These are phyloP conservation scores for Platycheirus albimanus DNA, from an alignment of 2,888 invertebrate genomes.

Conservation along the genomic window DNA sequence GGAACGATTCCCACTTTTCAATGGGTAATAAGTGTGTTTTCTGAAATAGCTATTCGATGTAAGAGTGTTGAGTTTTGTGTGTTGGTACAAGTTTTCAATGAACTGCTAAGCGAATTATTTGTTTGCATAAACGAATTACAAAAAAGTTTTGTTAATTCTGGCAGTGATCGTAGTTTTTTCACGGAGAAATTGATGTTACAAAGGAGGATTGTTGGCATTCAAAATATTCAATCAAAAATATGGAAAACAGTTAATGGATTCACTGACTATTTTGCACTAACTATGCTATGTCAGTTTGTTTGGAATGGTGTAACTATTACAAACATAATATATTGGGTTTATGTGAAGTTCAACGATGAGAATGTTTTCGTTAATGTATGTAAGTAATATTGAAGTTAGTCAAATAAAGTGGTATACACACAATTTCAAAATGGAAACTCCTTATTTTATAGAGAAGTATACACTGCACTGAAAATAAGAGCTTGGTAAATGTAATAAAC, in stretches of 20 bases:
- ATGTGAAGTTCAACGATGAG: conserved; percentile 38
- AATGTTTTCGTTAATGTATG: conserved; percentile 16
- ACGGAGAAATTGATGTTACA: conserved; percentile 28
- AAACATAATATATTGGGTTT: conserved; percentile 52
- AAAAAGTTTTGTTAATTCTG: neutral
- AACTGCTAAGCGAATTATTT: conserved; percentile 41
- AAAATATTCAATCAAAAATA: conserved; percentile 50
- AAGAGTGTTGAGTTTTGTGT: conserved; percentile 62
- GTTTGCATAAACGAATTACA: conserved; percentile 39
- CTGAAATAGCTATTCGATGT: conserved; percentile 41
- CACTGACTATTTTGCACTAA: conserved; percentile 50
- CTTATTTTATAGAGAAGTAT: too few species aligned
- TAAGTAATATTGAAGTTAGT: conserved; percentile 14
- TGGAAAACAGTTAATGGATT: conserved; percentile 53
- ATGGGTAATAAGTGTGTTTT: conserved; percentile 24
- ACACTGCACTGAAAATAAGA: too few species aligned
- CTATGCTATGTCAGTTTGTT: conserved; percentile 50
- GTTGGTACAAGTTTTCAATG: conserved; percentile 57
- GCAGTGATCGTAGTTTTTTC: neutral
- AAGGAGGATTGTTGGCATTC: conserved; percentile 31
- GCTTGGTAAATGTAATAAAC: too few species aligned
- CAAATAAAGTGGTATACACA: neutral
- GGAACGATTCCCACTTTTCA: conserved; percentile 20
- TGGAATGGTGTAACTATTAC: conserved; percentile 53
- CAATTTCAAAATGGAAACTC: too few species aligned